Evolutionary conservation across 2,797 vertebrate species (phyloP).

Genomic region (Acrossocheilus fasciatus): DNA sequence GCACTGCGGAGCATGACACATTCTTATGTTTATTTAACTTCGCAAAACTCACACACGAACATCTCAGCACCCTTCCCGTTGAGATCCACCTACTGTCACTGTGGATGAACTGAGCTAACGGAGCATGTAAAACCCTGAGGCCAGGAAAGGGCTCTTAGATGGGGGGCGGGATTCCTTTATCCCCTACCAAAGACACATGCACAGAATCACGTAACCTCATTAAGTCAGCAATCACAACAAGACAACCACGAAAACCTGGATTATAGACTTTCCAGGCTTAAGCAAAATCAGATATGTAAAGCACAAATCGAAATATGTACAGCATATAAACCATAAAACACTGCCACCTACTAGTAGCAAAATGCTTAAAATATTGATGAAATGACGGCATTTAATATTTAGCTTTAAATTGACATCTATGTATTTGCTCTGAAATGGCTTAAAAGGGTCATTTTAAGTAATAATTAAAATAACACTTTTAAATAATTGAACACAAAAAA

Average conservation of each 20-base stretch:
- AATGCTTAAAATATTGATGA: not conserved
- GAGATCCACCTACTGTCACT: slow-evolving; percentile 32
- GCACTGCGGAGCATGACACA: slow-evolving; percentile 35
- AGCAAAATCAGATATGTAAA: not conserved
- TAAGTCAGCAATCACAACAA: slow-evolving; percentile 40
- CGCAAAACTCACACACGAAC: slow-evolving; percentile 2
- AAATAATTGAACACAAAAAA: not conserved
- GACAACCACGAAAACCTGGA: not conserved
- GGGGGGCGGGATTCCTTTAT: slow-evolving; percentile 27
- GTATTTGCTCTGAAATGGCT: not conserved
- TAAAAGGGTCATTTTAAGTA: not conserved
- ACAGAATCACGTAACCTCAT: slow-evolving; percentile 49
- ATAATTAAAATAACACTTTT: not conserved
- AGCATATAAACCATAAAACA: not conserved
- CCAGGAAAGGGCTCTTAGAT: slow-evolving; percentile 47
- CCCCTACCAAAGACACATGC: slow-evolving; percentile 30
- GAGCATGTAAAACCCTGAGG: slow-evolving; percentile 39
- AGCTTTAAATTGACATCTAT: not conserved
- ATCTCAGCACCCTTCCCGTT: slow-evolving; percentile 22
- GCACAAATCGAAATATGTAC: not conserved
- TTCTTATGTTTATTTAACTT: slow-evolving; percentile 43
- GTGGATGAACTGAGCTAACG: slow-evolving; percentile 33
- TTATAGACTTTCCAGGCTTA: not conserved
- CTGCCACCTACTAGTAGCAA: not conserved
- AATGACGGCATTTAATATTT: not conserved